These are phyloP conservation scores for Miniopterus natalensis DNA, from an alignment of 2,113 vertebrate species.

Conservation along the genomic window DNA sequence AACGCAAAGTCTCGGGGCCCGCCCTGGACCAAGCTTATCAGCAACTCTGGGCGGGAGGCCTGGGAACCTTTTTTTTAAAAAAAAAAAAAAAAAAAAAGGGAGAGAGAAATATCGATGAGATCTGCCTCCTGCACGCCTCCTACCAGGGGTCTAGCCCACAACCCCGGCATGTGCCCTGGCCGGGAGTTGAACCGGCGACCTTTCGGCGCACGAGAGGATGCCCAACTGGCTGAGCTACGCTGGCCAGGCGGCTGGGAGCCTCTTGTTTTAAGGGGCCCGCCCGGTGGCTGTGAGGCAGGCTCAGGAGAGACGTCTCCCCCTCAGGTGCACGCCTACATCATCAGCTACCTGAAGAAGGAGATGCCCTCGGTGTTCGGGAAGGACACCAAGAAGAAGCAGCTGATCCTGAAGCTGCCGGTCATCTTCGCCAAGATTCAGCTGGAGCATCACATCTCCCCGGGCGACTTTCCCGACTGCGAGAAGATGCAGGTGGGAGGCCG, in stretches of 20 bases:
- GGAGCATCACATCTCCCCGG: conserved; percentile 94
- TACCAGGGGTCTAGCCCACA: neutral
- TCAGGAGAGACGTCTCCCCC: neutral
- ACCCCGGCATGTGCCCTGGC: neutral
- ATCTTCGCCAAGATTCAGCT: conserved; percentile 96
- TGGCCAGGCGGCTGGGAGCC: neutral
- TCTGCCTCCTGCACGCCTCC: neutral
- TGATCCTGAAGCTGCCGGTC: conserved; percentile 93
- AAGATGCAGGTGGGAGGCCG: conserved; percentile 94
- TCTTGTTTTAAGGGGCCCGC: neutral
- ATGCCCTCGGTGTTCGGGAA: conserved; percentile 96
- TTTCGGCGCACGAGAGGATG: no score
- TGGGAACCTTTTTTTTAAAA: no score
- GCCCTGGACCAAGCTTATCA: fast-evolving
- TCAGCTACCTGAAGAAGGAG: conserved; percentile 95
- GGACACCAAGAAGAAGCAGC: conserved; percentile 95
- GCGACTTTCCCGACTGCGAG: conserved; percentile 94
- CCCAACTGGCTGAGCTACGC: neutral
- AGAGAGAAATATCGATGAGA: no score
- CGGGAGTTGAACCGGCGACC: neutral
- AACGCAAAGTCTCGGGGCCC: neutral
- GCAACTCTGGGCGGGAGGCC: neutral
- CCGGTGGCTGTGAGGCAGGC: neutral
- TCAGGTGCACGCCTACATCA: conserved; percentile 96
- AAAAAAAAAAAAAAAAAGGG: no score